Percentiles rank a stretch among this genome's conserved stretches.
Conservation (phyloP, 1,140 invertebrate genomes). For the Macrobrachium nipponense region DNA sequence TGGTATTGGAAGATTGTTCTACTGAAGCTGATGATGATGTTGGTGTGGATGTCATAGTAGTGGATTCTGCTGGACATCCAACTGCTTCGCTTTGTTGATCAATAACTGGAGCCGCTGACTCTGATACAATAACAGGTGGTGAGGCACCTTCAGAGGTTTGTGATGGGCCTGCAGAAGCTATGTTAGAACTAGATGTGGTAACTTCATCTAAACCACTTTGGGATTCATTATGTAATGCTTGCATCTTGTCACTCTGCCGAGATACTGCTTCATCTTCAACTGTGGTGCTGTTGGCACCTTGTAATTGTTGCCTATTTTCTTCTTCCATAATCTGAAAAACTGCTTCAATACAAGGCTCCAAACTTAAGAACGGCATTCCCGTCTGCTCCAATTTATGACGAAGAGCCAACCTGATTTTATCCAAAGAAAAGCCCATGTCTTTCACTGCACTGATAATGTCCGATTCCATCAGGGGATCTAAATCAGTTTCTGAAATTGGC, state of each 20-base stretch:
- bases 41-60: background rate
- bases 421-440: constrained; percentile 49
- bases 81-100: background rate
- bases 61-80: background rate
- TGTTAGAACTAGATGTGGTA: background rate
- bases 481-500: constrained; percentile 28
- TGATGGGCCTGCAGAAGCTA: background rate
- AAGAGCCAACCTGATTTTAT: constrained; percentile 48
- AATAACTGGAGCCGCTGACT: too few relatives aligned
- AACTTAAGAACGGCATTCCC: constrained; percentile 56
- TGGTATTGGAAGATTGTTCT: background rate
- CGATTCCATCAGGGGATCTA: constrained; percentile 55
- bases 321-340: constrained; percentile 55
- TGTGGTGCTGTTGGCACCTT: background rate
- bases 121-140: background rate
- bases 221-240: constrained; percentile 12
- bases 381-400: constrained; percentile 49
- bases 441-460: constrained; percentile 51
- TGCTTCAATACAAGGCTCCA: constrained; percentile 59
- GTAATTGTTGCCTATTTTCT: constrained; percentile 28
- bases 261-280: constrained; percentile 41
- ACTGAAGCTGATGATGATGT: background rate
- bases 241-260: constrained; percentile 40
- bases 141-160: background rate
- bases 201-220: background rate